Evolutionary conservation across 2,797 vertebrate genomes (phyloP), one percentile per base, ranked within the genome.

Genomic region (Macropus fuliginosus): DNA sequence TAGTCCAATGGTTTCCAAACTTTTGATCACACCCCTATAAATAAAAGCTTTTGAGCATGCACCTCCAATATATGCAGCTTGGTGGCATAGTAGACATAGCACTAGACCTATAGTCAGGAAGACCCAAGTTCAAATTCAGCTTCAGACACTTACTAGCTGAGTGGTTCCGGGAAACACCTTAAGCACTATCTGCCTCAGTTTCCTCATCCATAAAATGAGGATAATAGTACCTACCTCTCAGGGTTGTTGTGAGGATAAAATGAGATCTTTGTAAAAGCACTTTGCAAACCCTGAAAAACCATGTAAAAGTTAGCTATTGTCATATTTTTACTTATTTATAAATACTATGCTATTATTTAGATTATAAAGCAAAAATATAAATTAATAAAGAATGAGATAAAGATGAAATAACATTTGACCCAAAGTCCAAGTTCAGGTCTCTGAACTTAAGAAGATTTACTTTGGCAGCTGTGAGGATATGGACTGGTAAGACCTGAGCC

Each of bases 1-100:
- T 59, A 90, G 81, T 97, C 93, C 92, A 97, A 94, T 93, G 46
- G 50, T 94, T 91, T 54, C 27, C 91, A 94, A 91, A 50, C 54
- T 81, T 89, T 9, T 74, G 66, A 40, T 74, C 14, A n/a, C 16
- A 74, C 18, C n/a, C 16, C n/a, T 21, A 74, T 74, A 74, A 74
- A 74, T 40, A 40, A 40, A 74, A 74, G 8, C 1, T 40, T 66
- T 18, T 18, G 34, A 6, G 14, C 62, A 4, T 34, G 59, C 59
- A 34, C 59, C 59, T 31, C 59, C 59, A 40, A 40, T 8, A n/a
- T 16, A 3, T 74, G 66, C n/a, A 9, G 16, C 16, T 11, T 40
- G 66, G 13, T n/a, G 34, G 62, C 34, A 66, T 34, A n/a, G 14
- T 18, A 18, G 34, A 66, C 34, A 66, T 4, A 66, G 34, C 14